A percentile compares a stretch with the other conserved stretches of the same genome.
Evolutionary conservation across 2,888 invertebrate genomes (phyloP).

Genomic region (Petrophora chlorosata): DNA sequence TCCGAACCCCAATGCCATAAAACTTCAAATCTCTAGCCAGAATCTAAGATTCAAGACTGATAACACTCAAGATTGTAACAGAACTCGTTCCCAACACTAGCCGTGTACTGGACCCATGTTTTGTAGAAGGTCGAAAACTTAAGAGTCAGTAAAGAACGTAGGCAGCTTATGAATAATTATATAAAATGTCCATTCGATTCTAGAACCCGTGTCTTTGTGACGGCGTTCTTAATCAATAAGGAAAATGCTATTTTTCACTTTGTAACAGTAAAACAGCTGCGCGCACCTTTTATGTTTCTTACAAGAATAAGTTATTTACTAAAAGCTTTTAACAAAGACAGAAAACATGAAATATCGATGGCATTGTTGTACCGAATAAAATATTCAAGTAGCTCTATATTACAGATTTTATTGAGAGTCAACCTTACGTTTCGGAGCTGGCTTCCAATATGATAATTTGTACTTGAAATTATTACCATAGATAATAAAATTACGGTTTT

Average conservation of each 20-base stretch:
- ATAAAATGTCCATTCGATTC: constrained; percentile 10
- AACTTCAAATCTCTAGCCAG: neutral
- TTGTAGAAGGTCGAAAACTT: constrained; percentile 24
- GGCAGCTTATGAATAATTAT: constrained; percentile 30
- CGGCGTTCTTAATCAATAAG: constrained; percentile 16
- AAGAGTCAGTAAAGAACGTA: constrained; percentile 21
- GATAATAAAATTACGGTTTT: too few species aligned
- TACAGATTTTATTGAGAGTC: constrained; percentile 6
- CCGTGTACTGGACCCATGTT: constrained; percentile 16
- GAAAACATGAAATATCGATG: too few species aligned
- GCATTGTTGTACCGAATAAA: neutral
- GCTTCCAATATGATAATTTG: constrained; percentile 5
- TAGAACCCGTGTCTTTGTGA: constrained; percentile 9
- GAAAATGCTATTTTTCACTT: constrained; percentile 15
- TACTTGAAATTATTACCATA: constrained; percentile 8
- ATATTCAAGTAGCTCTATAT: neutral
- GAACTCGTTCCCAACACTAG: constrained; percentile 19
- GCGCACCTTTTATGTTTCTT: neutral
- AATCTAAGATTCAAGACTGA: neutral
- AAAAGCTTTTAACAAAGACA: too few species aligned
- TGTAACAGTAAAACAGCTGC: constrained; percentile 2
- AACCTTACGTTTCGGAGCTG: neutral
- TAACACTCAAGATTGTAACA: constrained; percentile 1
- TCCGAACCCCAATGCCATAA: neutral
- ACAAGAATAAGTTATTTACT: neutral